Conservation (phyloP, 2,113 vertebrate genomes). For the Hemiscyllium ocellatum region DNA sequence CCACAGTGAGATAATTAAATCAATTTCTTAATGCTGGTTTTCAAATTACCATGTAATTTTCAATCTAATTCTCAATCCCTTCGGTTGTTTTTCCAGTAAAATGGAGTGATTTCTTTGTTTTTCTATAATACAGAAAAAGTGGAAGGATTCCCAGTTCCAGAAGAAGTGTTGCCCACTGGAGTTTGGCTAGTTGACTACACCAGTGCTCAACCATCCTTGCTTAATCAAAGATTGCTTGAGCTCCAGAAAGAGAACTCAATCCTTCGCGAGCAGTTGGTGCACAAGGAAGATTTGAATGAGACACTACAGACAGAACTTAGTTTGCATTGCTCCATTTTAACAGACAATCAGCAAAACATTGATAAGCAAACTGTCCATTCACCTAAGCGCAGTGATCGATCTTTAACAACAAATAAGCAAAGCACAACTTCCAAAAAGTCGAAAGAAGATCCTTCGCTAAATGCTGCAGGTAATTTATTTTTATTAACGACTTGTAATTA, state of each 20-base stretch:
- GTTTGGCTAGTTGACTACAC: background rate
- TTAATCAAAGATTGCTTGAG: constrained; percentile 38
- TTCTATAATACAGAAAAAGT: constrained; percentile 15
- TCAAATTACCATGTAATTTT: background rate
- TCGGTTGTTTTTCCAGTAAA: background rate
- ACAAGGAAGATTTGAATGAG: constrained; percentile 58
- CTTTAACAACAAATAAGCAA: constrained; percentile 34
- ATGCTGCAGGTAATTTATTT: background rate
- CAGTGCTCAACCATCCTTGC: constrained; percentile 4
- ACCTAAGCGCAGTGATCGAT: constrained; percentile 26
- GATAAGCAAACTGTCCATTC: background rate
- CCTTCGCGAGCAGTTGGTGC: constrained; percentile 58
- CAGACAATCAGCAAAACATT: constrained; percentile 42
- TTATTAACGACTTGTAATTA: background rate
- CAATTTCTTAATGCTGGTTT: background rate
- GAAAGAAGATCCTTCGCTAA: constrained; percentile 33
- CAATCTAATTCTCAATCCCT: background rate
- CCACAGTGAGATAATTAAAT: background rate
- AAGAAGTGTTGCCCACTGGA: background rate
- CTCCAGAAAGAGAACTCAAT: constrained; percentile 56
- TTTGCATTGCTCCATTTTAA: constrained; percentile 58
- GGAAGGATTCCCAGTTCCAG: background rate
- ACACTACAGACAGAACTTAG: constrained; percentile 59
- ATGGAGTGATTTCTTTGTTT: background rate
- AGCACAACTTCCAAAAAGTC: background rate